Conservation (phyloP, 2,113 vertebrate genomes). For the Syngnathus floridae region DNA sequence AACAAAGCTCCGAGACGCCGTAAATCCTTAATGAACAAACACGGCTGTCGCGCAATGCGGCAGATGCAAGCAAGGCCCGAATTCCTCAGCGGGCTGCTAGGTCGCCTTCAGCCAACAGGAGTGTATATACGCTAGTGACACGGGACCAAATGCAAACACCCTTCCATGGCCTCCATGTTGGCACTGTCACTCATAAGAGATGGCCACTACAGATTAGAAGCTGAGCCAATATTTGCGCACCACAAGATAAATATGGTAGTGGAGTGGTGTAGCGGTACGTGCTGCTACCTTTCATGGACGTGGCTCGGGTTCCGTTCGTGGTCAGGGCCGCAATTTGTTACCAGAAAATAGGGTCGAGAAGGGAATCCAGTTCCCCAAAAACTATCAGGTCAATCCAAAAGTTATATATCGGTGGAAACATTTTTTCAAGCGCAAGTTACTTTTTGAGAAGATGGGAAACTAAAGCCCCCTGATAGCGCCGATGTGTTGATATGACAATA, state of each 20-base stretch:
- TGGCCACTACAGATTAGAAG: constrained; percentile 53
- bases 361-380: too few species aligned
- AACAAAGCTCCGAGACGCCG: constrained; percentile 54
- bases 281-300: background rate
- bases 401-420: too few species aligned
- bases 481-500: constrained; percentile 49
- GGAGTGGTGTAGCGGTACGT: background rate
- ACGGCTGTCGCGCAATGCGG: constrained; percentile 35
- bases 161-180: constrained; percentile 41
- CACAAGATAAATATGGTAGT: constrained; percentile 47
- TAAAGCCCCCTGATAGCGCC: constrained; percentile 45
- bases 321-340: background rate
- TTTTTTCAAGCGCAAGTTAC: background rate
- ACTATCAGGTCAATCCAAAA: too few species aligned
- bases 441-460: constrained; percentile 22
- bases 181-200: constrained; percentile 56
- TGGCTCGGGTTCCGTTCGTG: background rate
- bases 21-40: constrained; percentile 68
- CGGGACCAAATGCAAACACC: constrained; percentile 55
- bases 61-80: constrained; percentile 44
- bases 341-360: too few species aligned
- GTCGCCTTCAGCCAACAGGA: constrained; percentile 49
- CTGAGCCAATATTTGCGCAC: constrained; percentile 68
- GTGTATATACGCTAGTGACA: constrained; percentile 30
- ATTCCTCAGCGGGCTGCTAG: constrained; percentile 58